Conservation (phyloP, 1,140 invertebrate genomes). For the Luehdorfia chinensis region DNA sequence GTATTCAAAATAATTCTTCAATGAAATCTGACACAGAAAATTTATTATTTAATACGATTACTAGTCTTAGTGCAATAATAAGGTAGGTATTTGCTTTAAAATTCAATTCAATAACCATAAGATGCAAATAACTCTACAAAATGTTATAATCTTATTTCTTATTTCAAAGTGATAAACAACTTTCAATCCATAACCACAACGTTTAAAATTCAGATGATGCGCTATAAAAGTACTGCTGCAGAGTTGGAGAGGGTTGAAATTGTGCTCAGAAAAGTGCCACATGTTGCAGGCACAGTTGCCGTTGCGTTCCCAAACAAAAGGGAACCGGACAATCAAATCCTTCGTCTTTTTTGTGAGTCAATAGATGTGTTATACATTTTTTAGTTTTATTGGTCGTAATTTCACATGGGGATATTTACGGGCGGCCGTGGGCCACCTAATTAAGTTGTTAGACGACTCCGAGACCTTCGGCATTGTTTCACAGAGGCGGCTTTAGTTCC, state of each 20-base stretch:
- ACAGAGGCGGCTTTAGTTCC: conserved; percentile 44
- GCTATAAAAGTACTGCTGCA: not conserved
- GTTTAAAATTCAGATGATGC: conserved; percentile 7
- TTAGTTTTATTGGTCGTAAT: conserved; percentile 74
- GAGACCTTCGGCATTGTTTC: conserved; percentile 60
- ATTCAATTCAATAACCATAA: too few relatives aligned
- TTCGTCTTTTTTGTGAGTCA: conserved; percentile 66
- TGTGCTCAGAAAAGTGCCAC: conserved; percentile 8
- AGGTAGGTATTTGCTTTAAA: too few relatives aligned
- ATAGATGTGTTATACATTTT: conserved; percentile 74
- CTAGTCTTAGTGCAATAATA: too few relatives aligned
- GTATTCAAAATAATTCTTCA: too few relatives aligned
- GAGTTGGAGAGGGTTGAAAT: not conserved
- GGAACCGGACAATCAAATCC: conserved; percentile 62
- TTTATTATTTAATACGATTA: too few relatives aligned
- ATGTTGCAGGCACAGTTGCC: conserved; percentile 43
- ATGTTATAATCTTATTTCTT: too few relatives aligned
- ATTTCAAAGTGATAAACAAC: not conserved
- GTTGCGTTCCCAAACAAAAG: conserved; percentile 63
- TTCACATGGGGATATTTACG: conserved; percentile 73
- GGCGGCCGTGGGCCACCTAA: conserved; percentile 66
- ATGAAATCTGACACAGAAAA: too few relatives aligned
- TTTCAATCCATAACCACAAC: not conserved
- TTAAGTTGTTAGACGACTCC: conserved; percentile 71
- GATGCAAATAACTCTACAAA: too few relatives aligned